Conservation (phyloP, 2,113 vertebrate genomes). For the Tichodroma muraria region DNA sequence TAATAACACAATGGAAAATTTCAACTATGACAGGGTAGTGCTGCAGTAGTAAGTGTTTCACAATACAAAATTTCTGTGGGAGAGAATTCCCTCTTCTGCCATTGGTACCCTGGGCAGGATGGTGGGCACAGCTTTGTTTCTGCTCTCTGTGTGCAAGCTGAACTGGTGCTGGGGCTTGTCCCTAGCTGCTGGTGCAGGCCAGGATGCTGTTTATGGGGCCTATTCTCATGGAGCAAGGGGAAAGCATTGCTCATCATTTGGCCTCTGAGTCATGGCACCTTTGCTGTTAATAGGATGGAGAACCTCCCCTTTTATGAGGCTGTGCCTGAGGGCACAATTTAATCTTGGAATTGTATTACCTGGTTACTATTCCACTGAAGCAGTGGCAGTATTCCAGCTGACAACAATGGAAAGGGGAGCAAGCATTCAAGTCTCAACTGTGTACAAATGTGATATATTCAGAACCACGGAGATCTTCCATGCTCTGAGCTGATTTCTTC, state of each 20-base stretch:
- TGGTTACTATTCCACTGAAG: neutral
- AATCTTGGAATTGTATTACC: neutral
- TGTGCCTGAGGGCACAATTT: constrained; percentile 27
- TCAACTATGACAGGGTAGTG: neutral
- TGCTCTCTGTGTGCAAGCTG: neutral
- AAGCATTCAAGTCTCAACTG: neutral
- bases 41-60: neutral
- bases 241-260: constrained; percentile 3
- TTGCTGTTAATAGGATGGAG: neutral
- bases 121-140: neutral
- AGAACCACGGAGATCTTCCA: neutral
- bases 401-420: neutral
- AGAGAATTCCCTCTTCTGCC: neutral
- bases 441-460: neutral
- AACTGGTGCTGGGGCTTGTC: neutral
- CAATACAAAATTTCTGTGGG: neutral
- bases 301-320: constrained; percentile 16
- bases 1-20: neutral
- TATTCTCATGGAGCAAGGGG: neutral
- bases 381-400: constrained; percentile 1
- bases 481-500: neutral
- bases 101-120: neutral
- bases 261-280: neutral
- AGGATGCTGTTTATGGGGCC: neutral
- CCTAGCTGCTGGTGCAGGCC: neutral